Conservation (phyloP, 2,888 invertebrate species). For the Luperina testacea region DNA sequence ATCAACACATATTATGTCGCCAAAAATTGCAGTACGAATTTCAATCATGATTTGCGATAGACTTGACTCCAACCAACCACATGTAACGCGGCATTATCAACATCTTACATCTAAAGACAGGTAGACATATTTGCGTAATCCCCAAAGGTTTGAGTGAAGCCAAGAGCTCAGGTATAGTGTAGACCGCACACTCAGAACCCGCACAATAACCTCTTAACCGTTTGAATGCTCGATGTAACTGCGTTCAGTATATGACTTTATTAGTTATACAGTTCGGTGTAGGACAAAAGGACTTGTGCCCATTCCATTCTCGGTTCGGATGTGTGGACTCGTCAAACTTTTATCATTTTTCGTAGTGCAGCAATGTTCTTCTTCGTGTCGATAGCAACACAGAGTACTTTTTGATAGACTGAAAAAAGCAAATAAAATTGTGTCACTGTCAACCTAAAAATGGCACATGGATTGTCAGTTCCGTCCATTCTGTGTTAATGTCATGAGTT, state of each 20-base stretch:
- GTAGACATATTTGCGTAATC: constrained; percentile 45
- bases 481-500: neutral
- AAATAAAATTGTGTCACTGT: neutral
- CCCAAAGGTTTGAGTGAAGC: constrained; percentile 34
- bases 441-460: neutral
- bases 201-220: constrained; percentile 34
- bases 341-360: neutral
- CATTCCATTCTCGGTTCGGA: constrained; percentile 23
- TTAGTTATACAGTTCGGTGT: constrained; percentile 13
- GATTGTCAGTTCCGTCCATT: constrained; percentile 8
- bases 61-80: neutral
- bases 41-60: neutral
- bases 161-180: constrained; percentile 33
- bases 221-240: constrained; percentile 25
- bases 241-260: constrained; percentile 1
- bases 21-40: neutral
- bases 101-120: constrained; percentile 44
- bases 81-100: constrained; percentile 21
- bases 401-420: too few species aligned
- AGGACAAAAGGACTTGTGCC: constrained; percentile 34
- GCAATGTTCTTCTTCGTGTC: neutral
- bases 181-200: constrained; percentile 49
- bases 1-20: neutral
- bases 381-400: neutral
- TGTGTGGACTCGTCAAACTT: constrained; percentile 4